Conservation (phyloP, 1,140 invertebrate genomes). For the Sitophilus oryzae region DNA sequence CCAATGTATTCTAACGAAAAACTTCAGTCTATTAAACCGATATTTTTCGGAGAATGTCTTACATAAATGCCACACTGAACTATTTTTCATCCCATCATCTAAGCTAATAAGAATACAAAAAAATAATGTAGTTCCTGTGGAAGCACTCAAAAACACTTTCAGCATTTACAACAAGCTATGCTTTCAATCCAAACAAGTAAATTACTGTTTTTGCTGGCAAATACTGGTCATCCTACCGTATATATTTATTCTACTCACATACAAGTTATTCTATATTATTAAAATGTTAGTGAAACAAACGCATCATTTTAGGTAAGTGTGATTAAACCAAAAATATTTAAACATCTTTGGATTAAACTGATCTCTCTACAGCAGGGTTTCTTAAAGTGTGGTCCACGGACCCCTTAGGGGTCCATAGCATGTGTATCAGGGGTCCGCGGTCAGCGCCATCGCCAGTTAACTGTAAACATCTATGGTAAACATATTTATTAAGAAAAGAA, state of each 20-base stretch:
- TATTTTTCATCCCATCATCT: neutral
- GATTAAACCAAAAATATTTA: neutral
- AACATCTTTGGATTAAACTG: neutral
- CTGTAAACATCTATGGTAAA: neutral
- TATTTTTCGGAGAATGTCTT: neutral
- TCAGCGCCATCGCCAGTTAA: neutral
- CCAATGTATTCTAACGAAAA: neutral
- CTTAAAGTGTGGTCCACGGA: neutral
- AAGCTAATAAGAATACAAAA: neutral
- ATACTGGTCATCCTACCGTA: neutral
- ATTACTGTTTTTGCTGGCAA: neutral
- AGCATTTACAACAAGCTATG: neutral
- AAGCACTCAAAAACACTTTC: neutral
- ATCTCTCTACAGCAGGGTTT: neutral
- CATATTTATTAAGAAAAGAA: too few species aligned
- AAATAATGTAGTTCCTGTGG: neutral
- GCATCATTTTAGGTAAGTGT: neutral
- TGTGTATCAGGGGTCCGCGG: too few species aligned
- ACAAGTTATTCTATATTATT: neutral
- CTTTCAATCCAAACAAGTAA: neutral
- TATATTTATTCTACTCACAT: neutral
- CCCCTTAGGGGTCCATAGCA: neutral
- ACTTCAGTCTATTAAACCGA: neutral
- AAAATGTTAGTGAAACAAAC: neutral
- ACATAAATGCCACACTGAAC: neutral